These are phyloP conservation scores for Varroa destructor DNA, from an alignment of 1,140 invertebrate species.

Conservation along the genomic window DNA sequence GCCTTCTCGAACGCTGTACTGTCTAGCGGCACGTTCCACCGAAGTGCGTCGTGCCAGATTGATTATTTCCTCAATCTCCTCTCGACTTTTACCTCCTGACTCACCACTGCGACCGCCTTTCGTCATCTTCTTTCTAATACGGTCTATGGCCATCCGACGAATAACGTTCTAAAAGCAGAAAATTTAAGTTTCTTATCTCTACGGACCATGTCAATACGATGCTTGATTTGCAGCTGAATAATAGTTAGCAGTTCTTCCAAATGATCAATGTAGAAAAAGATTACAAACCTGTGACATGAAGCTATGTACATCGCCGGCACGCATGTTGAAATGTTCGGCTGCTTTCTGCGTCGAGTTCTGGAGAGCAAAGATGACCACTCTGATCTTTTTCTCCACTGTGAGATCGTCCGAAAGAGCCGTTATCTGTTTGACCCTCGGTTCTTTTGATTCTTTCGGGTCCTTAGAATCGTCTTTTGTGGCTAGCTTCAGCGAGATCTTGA, in stretches of 20 bases:
- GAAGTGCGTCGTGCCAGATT: conserved; percentile 3
- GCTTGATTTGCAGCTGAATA: no score
- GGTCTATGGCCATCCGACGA: conserved; percentile 6
- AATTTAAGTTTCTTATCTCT: no score
- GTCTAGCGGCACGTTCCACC: conserved; percentile 12
- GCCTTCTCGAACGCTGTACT: conserved; percentile 15
- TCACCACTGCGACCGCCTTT: not conserved
- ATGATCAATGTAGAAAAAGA: no score
- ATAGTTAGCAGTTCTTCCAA: no score
- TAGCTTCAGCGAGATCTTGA: conserved; percentile 25
- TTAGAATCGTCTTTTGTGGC: not conserved
- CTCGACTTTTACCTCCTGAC: not conserved
- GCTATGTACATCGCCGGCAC: conserved; percentile 16
- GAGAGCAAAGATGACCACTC: conserved; percentile 15
- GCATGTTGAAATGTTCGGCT: conserved; percentile 19
- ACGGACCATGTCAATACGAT: no score
- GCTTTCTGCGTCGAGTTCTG: conserved; percentile 25
- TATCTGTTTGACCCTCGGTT: conserved; percentile 4
- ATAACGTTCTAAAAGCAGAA: conserved; percentile 7
- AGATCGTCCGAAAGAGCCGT: conserved; percentile 12
- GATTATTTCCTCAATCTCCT: not conserved
- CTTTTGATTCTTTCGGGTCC: not conserved
- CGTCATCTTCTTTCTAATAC: conserved; percentile 9
- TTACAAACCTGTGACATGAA: conserved; percentile 21
- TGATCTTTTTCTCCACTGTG: conserved; percentile 21